Evolutionary conservation across 2,797 vertebrate genomes (phyloP), one percentile per base, ranked within the genome.

Genomic region (Halcyon smyrnensis): DNA sequence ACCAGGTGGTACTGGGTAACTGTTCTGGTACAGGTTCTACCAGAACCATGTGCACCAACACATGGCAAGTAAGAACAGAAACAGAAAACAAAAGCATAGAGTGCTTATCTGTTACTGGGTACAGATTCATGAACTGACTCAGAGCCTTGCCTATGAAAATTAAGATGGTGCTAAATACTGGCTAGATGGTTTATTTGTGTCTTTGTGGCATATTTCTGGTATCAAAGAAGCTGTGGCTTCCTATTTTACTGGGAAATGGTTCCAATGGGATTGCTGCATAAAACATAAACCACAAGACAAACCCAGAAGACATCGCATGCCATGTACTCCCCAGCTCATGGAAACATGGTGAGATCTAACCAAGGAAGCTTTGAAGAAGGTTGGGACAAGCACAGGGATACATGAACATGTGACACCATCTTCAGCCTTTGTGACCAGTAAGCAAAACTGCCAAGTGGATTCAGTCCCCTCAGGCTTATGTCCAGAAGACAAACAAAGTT

Each of bases 31-130:
- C 15, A 76, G 34, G 41, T 41, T 83, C 50, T 53, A 57, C 32
- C 15, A 37, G 63, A 73, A 83, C 16, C 17, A 18, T 18, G 43
- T 43, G 24, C 43, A 69, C 4, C 17, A 37, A 54, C 27, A 75
- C 3, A 3, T 6, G 8, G 34, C 21, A 60, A 27, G 12, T 25
- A 79, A 84, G 36, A 60, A 90, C 1, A 60, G 43, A 70, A 41
- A 30, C 0, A 1, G 45, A 67, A 81, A 81, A 54, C 9, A 74
- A 90, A 94, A 90, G 21, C 62, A 56, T 4, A 30, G 39, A 9
- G 9, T 39, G n/a, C 6, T 34, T n/a, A 59, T 2, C n/a, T 54
- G 20, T 34, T 63, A 48, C 48, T 37, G 10, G 0, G 0, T 14
- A 24, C 20, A 63, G 20, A 7, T 51, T 78, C 70, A 71, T 8